Conservation (phyloP, 2,113 vertebrate species). For the Oxyura jamaicensis region DNA sequence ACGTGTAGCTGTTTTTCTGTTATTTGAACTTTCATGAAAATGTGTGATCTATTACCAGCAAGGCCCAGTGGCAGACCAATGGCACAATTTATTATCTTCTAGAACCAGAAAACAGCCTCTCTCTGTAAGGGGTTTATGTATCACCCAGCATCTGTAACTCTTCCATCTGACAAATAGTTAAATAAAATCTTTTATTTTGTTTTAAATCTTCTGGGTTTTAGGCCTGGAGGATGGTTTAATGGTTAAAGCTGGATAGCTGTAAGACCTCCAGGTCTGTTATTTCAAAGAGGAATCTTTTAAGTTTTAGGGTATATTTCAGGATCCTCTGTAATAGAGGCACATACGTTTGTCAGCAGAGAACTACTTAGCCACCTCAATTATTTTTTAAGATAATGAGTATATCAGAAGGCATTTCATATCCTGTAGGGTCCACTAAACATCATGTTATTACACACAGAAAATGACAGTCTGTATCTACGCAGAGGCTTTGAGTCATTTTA, state of each 20-base stretch:
- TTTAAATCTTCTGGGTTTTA: background rate
- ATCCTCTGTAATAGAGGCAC: background rate
- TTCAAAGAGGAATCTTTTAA: background rate
- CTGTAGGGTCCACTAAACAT: background rate
- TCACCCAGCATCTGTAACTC: background rate
- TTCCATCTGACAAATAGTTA: background rate
- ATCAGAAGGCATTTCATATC: background rate
- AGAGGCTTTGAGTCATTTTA: conserved; percentile 2
- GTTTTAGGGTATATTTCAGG: background rate
- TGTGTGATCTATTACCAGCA: background rate
- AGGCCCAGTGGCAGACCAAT: background rate
- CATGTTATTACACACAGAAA: background rate
- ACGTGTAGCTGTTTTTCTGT: background rate
- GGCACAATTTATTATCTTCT: background rate
- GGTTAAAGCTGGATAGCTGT: background rate
- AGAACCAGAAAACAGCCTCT: background rate
- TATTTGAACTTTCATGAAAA: conserved; percentile 27
- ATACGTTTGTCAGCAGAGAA: background rate
- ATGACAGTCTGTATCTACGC: background rate
- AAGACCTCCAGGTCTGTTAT: background rate
- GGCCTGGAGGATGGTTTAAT: background rate
- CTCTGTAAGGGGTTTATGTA: background rate
- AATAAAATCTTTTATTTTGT: background rate
- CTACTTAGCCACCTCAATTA: background rate
- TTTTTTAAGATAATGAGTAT: background rate